Evolutionary conservation across 2,113 vertebrate species (phyloP), one percentile per base, ranked within the genome.

Genomic region (Rhea americana): DNA sequence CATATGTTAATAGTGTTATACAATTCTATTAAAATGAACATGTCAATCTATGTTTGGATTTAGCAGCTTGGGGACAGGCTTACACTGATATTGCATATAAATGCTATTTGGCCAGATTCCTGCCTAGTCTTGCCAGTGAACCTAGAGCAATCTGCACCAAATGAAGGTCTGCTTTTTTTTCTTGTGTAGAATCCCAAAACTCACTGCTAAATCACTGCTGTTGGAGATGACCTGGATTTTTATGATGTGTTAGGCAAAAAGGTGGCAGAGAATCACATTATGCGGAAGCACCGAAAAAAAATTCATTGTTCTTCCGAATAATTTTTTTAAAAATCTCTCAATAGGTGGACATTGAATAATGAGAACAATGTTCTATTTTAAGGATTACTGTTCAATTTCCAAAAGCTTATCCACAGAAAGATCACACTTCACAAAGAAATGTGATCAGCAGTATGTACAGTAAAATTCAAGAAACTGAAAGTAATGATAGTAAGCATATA

Each of bases 171-270:
- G 45, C 7, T 5, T 6, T 48, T 26, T 35, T 48, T 39, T 81
- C 65, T 61, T 13, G 2, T 14, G 41, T 28, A 66, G 22, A 47
- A 87, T 73, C 61, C 83, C 65, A n/a, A 89, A 50, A 62, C 32
- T 32, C 32, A 17, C 61, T 83, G 87, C 3, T 4, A 81, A 91
- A 72, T 71, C 28, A 50, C 0, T 65, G 70, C 53, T 90, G 62
- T 8, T 71, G 77, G 73, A 66, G 85, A 58, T 79, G 90, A 79
- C 95, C 94, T 47, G 77, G 55, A 89, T 96, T 96, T 94, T 72
- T 89, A 74, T 65, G 45, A 61, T 58, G 35, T 5, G 0, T 39
- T 61, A 37, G 37, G 59, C 73, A 78, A 65, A 58, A 73, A 75
- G 82, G 47, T 37, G 48, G 37, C 25, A 62, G 50, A 74, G 43